Evolutionary conservation across 1,140 invertebrate species (phyloP).

Genomic region (Paracyclopina nana): DNA sequence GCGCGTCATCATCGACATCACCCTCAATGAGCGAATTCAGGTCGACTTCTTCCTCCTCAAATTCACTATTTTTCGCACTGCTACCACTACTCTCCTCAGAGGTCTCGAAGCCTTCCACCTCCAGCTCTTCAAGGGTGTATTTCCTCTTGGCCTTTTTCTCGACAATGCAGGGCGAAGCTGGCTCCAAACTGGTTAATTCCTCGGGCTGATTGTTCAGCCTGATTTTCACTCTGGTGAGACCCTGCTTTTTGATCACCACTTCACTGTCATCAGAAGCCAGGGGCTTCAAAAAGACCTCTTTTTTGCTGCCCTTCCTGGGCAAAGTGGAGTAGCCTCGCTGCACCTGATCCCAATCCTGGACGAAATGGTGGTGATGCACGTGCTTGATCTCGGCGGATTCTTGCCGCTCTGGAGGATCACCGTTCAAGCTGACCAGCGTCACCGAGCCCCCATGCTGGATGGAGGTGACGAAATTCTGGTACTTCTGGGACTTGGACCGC

Average conservation of each 20-base stretch:
- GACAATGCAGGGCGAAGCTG: background rate
- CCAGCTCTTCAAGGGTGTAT: constrained; percentile 7
- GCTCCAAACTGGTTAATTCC: too few relatives aligned
- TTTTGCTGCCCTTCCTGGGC: too few relatives aligned
- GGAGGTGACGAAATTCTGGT: background rate
- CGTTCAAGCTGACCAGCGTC: background rate
- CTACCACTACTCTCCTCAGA: background rate
- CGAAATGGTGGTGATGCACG: too few relatives aligned
- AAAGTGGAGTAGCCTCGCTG: too few relatives aligned
- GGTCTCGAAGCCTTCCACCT: constrained; percentile 5
- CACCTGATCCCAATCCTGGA: too few relatives aligned
- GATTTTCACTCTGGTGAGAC: background rate
- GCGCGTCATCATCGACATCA: background rate
- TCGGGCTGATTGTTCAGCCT: too few relatives aligned
- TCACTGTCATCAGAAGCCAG: too few relatives aligned
- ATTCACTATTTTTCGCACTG: background rate
- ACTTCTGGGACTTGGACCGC: constrained; percentile 11
- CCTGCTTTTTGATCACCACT: background rate
- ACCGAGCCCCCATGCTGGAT: background rate
- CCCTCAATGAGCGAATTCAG: background rate
- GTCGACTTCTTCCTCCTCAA: constrained; percentile 1
- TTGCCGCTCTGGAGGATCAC: too few relatives aligned
- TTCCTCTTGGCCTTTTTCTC: background rate
- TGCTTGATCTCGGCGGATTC: too few relatives aligned
- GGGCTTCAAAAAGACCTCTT: too few relatives aligned